Conservation (phyloP, 2,113 vertebrate species). For the Lophius piscatorius region DNA sequence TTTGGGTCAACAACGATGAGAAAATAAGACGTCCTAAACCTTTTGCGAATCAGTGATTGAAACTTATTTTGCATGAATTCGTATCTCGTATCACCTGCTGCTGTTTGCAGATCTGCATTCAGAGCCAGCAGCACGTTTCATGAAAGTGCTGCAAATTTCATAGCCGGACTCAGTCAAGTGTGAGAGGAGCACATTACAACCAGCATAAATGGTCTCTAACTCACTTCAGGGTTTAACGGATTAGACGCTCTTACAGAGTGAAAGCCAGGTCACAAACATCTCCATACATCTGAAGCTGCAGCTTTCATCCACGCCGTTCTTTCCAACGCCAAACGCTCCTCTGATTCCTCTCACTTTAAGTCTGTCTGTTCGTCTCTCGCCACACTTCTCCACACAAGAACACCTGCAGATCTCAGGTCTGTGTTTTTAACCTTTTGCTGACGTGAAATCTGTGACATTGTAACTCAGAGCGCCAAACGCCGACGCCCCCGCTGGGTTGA, state of each 20-base stretch:
- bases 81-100: background rate
- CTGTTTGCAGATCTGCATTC: constrained; percentile 21
- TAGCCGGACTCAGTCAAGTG: constrained; percentile 34
- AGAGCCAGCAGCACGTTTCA: constrained; percentile 4
- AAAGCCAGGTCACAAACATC: constrained; percentile 9
- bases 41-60: too few species aligned
- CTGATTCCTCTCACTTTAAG: background rate
- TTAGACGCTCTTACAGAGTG: constrained; percentile 9
- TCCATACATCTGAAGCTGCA: constrained; percentile 19
- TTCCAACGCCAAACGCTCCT: background rate
- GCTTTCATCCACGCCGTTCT: constrained; percentile 10
- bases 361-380: background rate
- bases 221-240: constrained; percentile 48
- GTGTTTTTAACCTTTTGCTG: constrained; percentile 11
- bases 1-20: too few species aligned
- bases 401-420: background rate
- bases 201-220: constrained; percentile 14
- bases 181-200: constrained; percentile 18
- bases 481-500: constrained; percentile 54
- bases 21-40: too few species aligned
- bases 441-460: background rate
- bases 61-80: background rate
- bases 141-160: constrained; percentile 30
- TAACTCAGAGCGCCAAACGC: background rate
- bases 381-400: background rate